A percentile compares a stretch with the other conserved stretches of the same genome.
These are phyloP conservation scores for Entomobrya proxima DNA, from an alignment of 2,888 invertebrate genomes.

Conservation along the genomic window DNA sequence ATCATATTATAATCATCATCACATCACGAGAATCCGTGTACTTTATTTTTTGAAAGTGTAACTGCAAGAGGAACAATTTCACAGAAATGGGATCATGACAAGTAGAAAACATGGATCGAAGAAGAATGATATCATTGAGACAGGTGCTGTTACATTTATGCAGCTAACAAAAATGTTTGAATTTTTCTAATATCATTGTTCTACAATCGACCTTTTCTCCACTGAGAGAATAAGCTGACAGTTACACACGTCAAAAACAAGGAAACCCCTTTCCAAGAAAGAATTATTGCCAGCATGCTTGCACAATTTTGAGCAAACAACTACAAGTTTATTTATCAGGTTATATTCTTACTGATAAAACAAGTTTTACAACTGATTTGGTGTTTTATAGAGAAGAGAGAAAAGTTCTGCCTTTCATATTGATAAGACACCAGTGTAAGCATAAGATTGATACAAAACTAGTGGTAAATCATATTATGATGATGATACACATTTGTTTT, in stretches of 20 bases:
- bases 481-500: slow-evolving; percentile 21
- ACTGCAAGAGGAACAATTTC: slow-evolving; percentile 22
- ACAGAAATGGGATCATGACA: slow-evolving; percentile 53
- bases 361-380: too few relatives aligned
- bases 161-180: background rate
- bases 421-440: too few relatives aligned
- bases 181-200: background rate
- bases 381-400: too few relatives aligned
- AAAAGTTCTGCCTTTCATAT: too few relatives aligned
- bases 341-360: too few relatives aligned
- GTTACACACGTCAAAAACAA: too few relatives aligned
- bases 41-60: background rate
- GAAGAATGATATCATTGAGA: background rate
- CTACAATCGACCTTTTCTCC: background rate
- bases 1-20: background rate
- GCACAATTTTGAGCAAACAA: too few relatives aligned
- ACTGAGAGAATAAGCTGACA: background rate
- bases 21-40: background rate
- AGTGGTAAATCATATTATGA: background rate
- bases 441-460: too few relatives aligned
- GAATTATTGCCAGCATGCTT: too few relatives aligned
- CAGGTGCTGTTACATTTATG: slow-evolving; percentile 39
- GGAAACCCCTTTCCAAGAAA: too few relatives aligned
- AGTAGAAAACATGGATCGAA: background rate
- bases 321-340: too few relatives aligned